Percentiles rank a stretch among this genome's conserved stretches.
These are phyloP conservation scores for Myrmecobius fasciatus DNA, from an alignment of 2,113 vertebrate species.

Conservation along the genomic window DNA sequence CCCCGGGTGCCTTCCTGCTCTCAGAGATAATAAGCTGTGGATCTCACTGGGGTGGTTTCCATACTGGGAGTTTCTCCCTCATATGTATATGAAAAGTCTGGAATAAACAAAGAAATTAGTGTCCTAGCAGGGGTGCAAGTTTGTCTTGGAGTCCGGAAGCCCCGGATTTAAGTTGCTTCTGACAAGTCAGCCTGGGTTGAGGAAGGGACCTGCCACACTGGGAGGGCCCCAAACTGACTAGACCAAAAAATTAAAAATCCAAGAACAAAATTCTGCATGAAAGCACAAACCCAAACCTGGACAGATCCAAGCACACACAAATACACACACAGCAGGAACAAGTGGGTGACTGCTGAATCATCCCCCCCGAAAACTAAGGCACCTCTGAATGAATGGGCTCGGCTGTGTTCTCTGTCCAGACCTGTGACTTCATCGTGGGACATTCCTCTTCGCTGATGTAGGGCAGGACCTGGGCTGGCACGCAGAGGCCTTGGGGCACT, in stretches of 20 bases:
- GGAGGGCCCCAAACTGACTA: not conserved
- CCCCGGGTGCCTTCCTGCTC: not conserved
- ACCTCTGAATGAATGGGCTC: not conserved
- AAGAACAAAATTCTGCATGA: not conserved
- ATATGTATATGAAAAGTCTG: not conserved
- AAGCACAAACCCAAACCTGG: not conserved
- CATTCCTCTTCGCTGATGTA: accelerated
- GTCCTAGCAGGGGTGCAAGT: not conserved
- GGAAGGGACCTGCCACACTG: not conserved
- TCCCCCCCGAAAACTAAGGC: too few relatives aligned
- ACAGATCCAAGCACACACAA: not conserved
- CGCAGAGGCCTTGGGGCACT: too few relatives aligned
- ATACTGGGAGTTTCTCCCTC: not conserved
- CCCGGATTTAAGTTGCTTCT: not conserved
- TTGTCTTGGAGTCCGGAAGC: not conserved
- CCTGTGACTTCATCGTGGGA: not conserved
- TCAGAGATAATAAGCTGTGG: not conserved
- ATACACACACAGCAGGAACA: not conserved
- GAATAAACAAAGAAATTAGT: not conserved
- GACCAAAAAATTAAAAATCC: not conserved
- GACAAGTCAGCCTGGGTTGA: not conserved
- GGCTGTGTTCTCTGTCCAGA: not conserved
- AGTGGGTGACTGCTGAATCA: not conserved
- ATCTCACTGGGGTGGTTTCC: not conserved
- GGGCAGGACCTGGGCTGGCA: not conserved